Percentiles rank a stretch among this genome's conserved stretches.
phyloP scores from a whole-genome alignment of 23 tunicate species.

The Botrylloides violaceus region DNA sequence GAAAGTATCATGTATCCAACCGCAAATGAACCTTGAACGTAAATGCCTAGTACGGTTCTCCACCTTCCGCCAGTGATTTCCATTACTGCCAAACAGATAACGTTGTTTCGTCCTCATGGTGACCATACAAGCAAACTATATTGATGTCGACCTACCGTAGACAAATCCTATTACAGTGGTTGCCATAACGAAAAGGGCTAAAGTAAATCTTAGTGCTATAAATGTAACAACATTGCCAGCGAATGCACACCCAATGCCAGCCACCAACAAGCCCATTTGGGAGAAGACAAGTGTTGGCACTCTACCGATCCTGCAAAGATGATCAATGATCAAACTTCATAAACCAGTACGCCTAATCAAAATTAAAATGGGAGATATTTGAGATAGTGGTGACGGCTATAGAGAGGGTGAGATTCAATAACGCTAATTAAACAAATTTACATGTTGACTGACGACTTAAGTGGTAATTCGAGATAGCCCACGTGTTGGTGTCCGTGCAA shows the following conservation, averaged over 20 bases:
- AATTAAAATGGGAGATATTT: too few species aligned
- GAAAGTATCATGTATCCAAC: constrained; percentile 92
- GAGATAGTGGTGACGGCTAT: too few species aligned
- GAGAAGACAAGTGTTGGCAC: constrained; percentile 64
- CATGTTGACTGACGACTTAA: too few species aligned
- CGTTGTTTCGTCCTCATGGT: too few species aligned
- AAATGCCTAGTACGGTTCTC: constrained; percentile 75
- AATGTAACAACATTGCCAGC: constrained; percentile 71
- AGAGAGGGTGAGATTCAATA: too few species aligned
- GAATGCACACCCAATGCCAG: constrained; percentile 84
- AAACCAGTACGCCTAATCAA: too few species aligned
- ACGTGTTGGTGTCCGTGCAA: too few species aligned
- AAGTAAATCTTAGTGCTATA: constrained; percentile 52
- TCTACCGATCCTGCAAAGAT: constrained; percentile 57
- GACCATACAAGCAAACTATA: too few species aligned
- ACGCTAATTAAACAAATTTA: too few species aligned
- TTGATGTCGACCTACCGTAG: constrained; percentile 58
- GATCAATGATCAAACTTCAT: too few species aligned
- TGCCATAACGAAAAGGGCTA: constrained; percentile 81
- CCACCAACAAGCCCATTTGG: constrained; percentile 52
- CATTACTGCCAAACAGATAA: constrained; percentile 58
- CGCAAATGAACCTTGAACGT: constrained; percentile 82
- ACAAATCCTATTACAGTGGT: constrained; percentile 87
- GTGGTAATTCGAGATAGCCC: too few species aligned
- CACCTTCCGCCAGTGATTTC: constrained; percentile 72